Evolutionary conservation across 30 jellyfish, hydroid and myxozoan genomes (phyloP), one percentile per base, ranked within the genome.

Genomic region (Hydractinia echinata): DNA sequence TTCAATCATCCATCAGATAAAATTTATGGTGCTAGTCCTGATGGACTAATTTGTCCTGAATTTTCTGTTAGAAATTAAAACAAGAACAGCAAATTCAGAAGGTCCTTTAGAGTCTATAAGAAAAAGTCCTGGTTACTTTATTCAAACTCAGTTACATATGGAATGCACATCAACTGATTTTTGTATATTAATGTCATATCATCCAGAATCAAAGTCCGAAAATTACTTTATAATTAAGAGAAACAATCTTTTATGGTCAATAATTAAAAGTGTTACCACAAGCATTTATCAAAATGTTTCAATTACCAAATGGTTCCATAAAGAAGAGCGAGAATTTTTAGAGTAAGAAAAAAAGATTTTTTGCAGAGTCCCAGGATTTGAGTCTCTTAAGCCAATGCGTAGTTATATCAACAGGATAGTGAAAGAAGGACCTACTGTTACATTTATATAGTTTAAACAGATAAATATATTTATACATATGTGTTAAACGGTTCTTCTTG

Each of bases 11-110:
- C 74, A 64, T 7, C 19, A n/a, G 85, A 77, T 60, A 21, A 53
- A 53, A 4, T 8, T 9, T 77, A 77, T 77, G 82, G 61, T 51
- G 60, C 79, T 8, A n/a, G 85, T 77, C 85, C 85, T 77, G 85
- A 4, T 55, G 78, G 80, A 13, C 60, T 77, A 54, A 54, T 77
- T 18, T 48, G 55, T 52, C 54, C 79, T 10, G 60, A 53, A n/a
- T 4, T 16, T 77, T 53, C 39, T 54, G 18, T 53, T 54, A 6
- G 79, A 60, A 77, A 77, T 77, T 21, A 77, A 77, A 53, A 53
- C 76, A 10, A 77, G 85, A 54, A 82, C 61, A 52, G 82, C 6
- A 52, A 77, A 77, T 54, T 77, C 83, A 18, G 66, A 18, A 51
- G 56, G 64, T 11, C 85, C 81, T 53, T 74, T 74, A 55, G 18